These are phyloP conservation scores for Cordilura impudica DNA, from an alignment of 2,888 invertebrate species.

Conservation along the genomic window DNA sequence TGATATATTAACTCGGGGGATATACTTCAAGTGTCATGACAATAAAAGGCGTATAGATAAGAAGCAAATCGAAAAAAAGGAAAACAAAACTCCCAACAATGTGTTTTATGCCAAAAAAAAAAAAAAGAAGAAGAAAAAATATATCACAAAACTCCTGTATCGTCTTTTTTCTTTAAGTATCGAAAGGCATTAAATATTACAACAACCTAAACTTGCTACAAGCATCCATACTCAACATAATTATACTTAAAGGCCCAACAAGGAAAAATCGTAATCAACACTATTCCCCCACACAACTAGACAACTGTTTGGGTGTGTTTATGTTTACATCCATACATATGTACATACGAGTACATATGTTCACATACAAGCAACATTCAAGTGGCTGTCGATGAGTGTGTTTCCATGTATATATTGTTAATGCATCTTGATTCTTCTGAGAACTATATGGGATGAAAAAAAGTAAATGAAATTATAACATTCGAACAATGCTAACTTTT, in stretches of 20 bases:
- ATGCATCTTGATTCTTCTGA: conserved; percentile 30
- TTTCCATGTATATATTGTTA: conserved; percentile 50
- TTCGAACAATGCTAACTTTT: neutral
- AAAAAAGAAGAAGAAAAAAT: conserved; percentile 8
- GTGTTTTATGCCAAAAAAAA: neutral
- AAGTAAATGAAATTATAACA: neutral
- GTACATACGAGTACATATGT: neutral
- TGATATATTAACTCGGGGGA: conserved; percentile 62
- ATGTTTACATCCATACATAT: neutral
- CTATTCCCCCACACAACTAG: neutral
- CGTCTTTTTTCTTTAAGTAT: conserved; percentile 40
- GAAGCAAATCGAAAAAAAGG: conserved; percentile 26
- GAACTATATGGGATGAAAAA: no score
- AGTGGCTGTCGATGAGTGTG: conserved; percentile 36
- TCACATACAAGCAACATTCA: conserved; percentile 24
- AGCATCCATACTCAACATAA: conserved; percentile 48
- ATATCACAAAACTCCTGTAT: conserved; percentile 24
- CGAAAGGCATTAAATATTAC: conserved; percentile 39
- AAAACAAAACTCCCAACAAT: conserved; percentile 6
- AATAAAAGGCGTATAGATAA: conserved; percentile 59
- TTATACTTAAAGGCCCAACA: conserved; percentile 34
- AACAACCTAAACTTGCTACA: conserved; percentile 37
- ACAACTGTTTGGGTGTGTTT: neutral
- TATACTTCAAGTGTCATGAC: conserved; percentile 58
- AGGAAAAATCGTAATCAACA: conserved; percentile 36